Evolutionary conservation across 2,113 vertebrate species (phyloP).

Genomic region (Lepidothrix coronata): DNA sequence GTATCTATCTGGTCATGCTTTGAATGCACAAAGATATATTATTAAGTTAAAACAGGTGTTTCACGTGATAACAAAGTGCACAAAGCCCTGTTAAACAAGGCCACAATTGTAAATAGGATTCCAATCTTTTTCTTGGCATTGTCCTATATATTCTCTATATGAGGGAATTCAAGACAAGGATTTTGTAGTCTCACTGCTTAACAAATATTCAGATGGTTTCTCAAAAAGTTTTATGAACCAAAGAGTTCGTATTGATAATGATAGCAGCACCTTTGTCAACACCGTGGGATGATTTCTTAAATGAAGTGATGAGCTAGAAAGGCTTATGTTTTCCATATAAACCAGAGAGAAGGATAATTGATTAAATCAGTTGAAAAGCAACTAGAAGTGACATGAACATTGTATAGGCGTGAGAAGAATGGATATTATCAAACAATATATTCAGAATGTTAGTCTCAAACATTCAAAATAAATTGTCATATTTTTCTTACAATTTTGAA

Average conservation of each 20-base stretch:
- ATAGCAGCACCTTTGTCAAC: not conserved
- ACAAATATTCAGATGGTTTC: not conserved
- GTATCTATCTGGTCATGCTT: not conserved
- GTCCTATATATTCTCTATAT: not conserved
- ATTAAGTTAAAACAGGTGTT: not conserved
- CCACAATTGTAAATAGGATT: not conserved
- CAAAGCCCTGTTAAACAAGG: not conserved
- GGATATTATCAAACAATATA: not conserved
- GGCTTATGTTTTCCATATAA: not conserved
- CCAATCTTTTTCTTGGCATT: not conserved
- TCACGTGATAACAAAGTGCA: not conserved
- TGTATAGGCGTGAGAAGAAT: not conserved
- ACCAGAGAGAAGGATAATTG: not conserved
- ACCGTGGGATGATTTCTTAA: not conserved
- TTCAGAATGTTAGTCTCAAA: not conserved
- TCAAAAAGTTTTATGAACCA: not conserved
- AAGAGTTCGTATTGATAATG: not conserved
- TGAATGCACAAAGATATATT: not conserved
- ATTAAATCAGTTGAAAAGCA: not conserved
- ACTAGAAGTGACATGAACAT: not conserved
- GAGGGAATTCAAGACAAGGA: not conserved
- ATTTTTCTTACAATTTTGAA: not conserved
- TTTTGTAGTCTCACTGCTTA: not conserved
- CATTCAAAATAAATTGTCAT: not conserved
- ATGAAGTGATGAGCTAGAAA: not conserved